Conservation (phyloP, 2,888 invertebrate species). For the Synanthedon formicaeformis region DNA sequence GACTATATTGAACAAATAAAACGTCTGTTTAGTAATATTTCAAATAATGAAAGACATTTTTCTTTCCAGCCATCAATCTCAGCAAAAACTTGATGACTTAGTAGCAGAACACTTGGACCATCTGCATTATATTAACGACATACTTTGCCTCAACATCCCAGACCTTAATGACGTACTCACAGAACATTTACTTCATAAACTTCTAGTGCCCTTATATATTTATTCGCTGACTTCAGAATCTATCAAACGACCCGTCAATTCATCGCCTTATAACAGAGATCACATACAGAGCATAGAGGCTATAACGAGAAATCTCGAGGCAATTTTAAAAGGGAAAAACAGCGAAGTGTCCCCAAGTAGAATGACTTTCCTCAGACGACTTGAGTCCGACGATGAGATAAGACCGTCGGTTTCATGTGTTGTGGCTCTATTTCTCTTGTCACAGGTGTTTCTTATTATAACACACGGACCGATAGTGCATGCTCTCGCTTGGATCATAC, state of each 20-base stretch:
- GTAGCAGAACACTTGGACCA: conserved; percentile 98
- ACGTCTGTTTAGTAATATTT: neutral
- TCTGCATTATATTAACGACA: conserved; percentile 97
- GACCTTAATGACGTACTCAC: conserved; percentile 94
- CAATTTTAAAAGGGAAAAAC: conserved; percentile 72
- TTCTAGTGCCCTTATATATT: conserved; percentile 93
- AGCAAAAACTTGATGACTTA: conserved; percentile 89
- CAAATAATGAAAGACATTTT: conserved; percentile 5
- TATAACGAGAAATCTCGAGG: conserved; percentile 73
- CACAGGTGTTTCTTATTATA: conserved; percentile 95
- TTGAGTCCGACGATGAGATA: conserved; percentile 65
- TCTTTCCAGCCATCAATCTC: conserved; percentile 85
- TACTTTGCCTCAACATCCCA: conserved; percentile 90
- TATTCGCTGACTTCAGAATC: conserved; percentile 80
- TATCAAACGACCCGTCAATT: conserved; percentile 26
- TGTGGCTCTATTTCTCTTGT: conserved; percentile 89
- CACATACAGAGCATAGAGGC: conserved; percentile 69
- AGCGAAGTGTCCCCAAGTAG: conserved; percentile 59
- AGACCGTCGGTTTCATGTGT: conserved; percentile 88
- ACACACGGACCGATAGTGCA: conserved; percentile 92
- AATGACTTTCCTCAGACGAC: conserved; percentile 39
- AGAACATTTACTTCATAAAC: conserved; percentile 92
- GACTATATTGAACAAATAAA: neutral
- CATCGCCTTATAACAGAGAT: conserved; percentile 53
- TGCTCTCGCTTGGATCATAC: conserved; percentile 88